Conservation (phyloP, 2,888 invertebrate genomes). For the Julus scanicus region DNA sequence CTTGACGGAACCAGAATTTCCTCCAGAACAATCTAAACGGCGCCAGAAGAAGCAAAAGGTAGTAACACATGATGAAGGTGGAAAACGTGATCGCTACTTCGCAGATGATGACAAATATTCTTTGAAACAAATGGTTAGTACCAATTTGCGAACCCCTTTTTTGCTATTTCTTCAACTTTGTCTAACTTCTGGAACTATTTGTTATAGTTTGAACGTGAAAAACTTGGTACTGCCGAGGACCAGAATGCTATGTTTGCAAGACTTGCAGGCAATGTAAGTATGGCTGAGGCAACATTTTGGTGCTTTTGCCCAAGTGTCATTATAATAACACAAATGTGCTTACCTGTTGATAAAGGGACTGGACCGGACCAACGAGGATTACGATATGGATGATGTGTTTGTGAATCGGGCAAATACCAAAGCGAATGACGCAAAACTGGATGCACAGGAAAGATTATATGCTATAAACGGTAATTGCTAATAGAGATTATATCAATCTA, state of each 20-base stretch:
- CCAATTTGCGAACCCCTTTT: not conserved
- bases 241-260: constrained; percentile 83
- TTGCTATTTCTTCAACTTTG: not conserved
- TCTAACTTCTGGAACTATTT: constrained; percentile 21
- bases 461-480: constrained; percentile 71
- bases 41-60: constrained; percentile 62
- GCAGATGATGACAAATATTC: constrained; percentile 90
- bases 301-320: not conserved
- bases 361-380: constrained; percentile 66
- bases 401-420: constrained; percentile 79
- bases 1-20: constrained; percentile 59
- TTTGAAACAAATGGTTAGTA: constrained; percentile 79
- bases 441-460: constrained; percentile 73
- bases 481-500: not conserved
- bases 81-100: constrained; percentile 83
- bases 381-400: constrained; percentile 86
- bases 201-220: constrained; percentile 74
- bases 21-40: constrained; percentile 59
- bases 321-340: not conserved
- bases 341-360: constrained; percentile 56
- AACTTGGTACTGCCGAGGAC: constrained; percentile 79
- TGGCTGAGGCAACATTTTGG: not conserved
- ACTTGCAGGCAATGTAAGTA: constrained; percentile 72
- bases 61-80: constrained; percentile 77
- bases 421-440: constrained; percentile 73